A percentile compares a stretch with the other conserved stretches of the same genome.
phyloP scores from a whole-genome alignment of 2,888 invertebrate genomes.

The Graphium colonna region DNA sequence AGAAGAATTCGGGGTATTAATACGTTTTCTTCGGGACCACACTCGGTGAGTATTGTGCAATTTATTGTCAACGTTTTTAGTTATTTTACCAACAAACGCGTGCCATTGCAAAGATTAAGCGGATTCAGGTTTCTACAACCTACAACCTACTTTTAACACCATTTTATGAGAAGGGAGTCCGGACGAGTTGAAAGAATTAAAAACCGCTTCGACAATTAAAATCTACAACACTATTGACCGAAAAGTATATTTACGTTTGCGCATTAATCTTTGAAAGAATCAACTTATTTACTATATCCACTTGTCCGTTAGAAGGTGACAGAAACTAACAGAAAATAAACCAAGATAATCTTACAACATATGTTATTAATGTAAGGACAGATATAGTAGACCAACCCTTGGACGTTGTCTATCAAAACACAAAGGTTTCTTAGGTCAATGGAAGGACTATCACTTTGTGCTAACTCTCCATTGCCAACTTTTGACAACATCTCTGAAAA shows the following conservation, averaged over 20 bases:
- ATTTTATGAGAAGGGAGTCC: too few species aligned
- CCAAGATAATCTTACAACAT: neutral
- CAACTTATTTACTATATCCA: too few species aligned
- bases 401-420: slow-evolving; percentile 8
- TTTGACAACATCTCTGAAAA: slow-evolving; percentile 29
- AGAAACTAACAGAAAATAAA: too few species aligned
- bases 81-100: neutral
- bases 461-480: slow-evolving; percentile 35
- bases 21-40: too few species aligned
- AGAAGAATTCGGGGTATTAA: too few species aligned
- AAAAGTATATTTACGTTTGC: neutral
- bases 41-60: too few species aligned
- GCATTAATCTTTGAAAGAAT: neutral
- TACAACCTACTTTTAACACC: too few species aligned
- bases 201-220: neutral
- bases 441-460: slow-evolving; percentile 34
- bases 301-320: too few species aligned
- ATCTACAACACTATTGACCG: neutral
- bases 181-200: neutral
- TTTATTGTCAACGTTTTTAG: neutral
- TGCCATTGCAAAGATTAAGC: too few species aligned
- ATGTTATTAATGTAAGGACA: slow-evolving; percentile 22
- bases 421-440: slow-evolving; percentile 32
- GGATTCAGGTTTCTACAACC: too few species aligned
- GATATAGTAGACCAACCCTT: slow-evolving; percentile 29